Evolutionary conservation across 2,797 vertebrate species (phyloP).

Genomic region (Gambusia yucatana): DNA sequence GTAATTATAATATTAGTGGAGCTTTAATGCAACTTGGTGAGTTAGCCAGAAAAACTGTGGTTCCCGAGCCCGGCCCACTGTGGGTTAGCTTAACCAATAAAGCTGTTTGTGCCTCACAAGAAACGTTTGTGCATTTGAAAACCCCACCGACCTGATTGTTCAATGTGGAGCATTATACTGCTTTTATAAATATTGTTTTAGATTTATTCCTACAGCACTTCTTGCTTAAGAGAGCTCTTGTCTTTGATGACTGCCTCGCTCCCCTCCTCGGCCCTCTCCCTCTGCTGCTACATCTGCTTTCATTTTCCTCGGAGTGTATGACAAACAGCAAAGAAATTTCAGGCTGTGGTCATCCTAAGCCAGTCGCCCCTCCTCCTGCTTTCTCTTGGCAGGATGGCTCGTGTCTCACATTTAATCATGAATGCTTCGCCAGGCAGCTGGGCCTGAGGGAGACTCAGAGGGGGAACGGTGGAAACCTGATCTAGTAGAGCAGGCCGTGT

Average conservation of each 20-base stretch:
- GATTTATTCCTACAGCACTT: slow-evolving; percentile 56
- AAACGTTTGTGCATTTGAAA: slow-evolving; percentile 56
- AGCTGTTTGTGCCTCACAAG: slow-evolving; percentile 35
- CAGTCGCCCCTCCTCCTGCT: slow-evolving; percentile 66
- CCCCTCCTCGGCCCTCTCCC: slow-evolving; percentile 38
- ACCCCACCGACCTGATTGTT: slow-evolving; percentile 26
- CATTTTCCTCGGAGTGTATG: slow-evolving; percentile 83
- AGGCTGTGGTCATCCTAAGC: slow-evolving; percentile 74
- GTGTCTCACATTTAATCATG: slow-evolving; percentile 82
- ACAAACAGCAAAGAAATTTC: slow-evolving; percentile 85
- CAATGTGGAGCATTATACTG: slow-evolving; percentile 20
- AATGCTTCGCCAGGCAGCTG: slow-evolving; percentile 79
- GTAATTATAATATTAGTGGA: slow-evolving; percentile 60
- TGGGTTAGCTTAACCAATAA: slow-evolving; percentile 44
- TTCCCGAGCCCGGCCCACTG: slow-evolving; percentile 30
- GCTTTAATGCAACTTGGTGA: slow-evolving; percentile 37
- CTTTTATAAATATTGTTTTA: slow-evolving; percentile 55
- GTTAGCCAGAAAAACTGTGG: slow-evolving; percentile 40
- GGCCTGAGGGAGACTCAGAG: slow-evolving; percentile 64
- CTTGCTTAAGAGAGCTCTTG: slow-evolving; percentile 58
- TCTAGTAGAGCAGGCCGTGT: slow-evolving; percentile 57
- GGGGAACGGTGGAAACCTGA: slow-evolving; percentile 67
- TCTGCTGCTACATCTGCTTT: slow-evolving; percentile 81
- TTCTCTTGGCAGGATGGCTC: slow-evolving; percentile 80
- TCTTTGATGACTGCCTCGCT: slow-evolving; percentile 59